These are phyloP conservation scores for Montipora sp. DNA, from an alignment of 64 coral and sea anemone genomes.

Conservation along the genomic window DNA sequence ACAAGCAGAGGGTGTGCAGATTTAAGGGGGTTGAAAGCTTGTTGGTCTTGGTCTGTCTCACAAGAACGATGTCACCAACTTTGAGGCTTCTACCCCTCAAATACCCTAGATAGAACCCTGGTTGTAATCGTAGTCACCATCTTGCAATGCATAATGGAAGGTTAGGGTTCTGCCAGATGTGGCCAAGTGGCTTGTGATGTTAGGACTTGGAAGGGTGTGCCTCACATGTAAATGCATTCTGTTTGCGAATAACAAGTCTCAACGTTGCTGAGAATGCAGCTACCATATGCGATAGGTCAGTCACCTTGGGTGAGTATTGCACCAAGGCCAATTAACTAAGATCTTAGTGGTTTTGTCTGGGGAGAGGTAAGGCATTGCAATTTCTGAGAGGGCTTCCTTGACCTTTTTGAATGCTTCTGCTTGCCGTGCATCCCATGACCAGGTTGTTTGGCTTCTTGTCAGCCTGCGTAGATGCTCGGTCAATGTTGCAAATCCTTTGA, in stretches of 20 bases:
- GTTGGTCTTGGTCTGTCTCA: background rate
- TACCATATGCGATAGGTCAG: background rate
- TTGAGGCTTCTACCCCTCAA: too few species aligned
- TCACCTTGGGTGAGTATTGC: conserved; percentile 14
- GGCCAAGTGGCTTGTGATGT: conserved; percentile 33
- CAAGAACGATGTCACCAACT: too few species aligned
- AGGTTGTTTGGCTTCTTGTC: conserved; percentile 2
- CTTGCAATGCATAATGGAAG: conserved; percentile 8
- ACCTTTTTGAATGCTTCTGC: conserved; percentile 14
- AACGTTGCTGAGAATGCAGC: conserved; percentile 3
- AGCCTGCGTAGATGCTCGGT: conserved; percentile 34
- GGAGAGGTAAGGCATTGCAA: background rate
- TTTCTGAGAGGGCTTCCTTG: conserved; percentile 15
- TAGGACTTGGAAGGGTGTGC: background rate
- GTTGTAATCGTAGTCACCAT: conserved; percentile 40
- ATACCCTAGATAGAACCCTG: background rate
- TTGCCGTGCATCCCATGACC: conserved; percentile 37
- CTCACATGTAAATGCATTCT: conserved; percentile 8
- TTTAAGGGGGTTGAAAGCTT: background rate
- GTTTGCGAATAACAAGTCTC: conserved; percentile 21
- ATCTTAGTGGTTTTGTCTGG: conserved; percentile 20
- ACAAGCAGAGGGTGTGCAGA: background rate
- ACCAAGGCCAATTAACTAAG: background rate
- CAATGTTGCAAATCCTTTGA: background rate
- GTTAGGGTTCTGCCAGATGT: conserved; percentile 40